A percentile compares a stretch with the other conserved stretches of the same genome.
Conservation (phyloP, 2,888 invertebrate species). For the Coenonympha arcania region DNA sequence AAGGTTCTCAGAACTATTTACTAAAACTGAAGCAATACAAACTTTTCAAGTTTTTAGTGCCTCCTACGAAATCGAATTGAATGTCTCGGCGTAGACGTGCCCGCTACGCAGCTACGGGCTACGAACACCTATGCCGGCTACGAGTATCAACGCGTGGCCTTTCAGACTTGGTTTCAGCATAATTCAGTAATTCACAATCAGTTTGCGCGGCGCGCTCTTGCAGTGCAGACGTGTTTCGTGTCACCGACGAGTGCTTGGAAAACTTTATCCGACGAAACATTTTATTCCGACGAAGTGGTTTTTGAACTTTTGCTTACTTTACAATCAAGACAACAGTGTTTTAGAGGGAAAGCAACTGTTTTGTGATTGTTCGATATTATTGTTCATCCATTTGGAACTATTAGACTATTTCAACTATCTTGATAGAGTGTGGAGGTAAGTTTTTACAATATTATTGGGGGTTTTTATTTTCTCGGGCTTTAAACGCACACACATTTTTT, state of each 20-base stretch:
- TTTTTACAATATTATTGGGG: neutral
- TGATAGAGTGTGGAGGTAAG: neutral
- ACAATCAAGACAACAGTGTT: neutral
- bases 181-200: conserved; percentile 14
- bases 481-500: too few species aligned
- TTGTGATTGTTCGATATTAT: neutral
- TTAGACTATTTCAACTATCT: neutral
- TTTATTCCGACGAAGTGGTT: neutral
- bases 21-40: too few species aligned
- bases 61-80: neutral
- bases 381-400: neutral
- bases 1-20: too few species aligned
- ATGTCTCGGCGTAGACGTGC: neutral
- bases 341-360: neutral
- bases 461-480: too few species aligned
- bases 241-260: neutral
- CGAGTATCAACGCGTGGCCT: neutral
- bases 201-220: conserved; percentile 28
- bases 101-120: conserved; percentile 1
- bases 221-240: conserved; percentile 13
- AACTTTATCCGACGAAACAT: conserved; percentile 21
- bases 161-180: conserved; percentile 7
- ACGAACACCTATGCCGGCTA: conserved; percentile 5
- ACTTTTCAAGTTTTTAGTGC: neutral
- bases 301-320: neutral